These are phyloP conservation scores for Carabus problematicus DNA, from an alignment of 2,888 invertebrate genomes.

Conservation along the genomic window DNA sequence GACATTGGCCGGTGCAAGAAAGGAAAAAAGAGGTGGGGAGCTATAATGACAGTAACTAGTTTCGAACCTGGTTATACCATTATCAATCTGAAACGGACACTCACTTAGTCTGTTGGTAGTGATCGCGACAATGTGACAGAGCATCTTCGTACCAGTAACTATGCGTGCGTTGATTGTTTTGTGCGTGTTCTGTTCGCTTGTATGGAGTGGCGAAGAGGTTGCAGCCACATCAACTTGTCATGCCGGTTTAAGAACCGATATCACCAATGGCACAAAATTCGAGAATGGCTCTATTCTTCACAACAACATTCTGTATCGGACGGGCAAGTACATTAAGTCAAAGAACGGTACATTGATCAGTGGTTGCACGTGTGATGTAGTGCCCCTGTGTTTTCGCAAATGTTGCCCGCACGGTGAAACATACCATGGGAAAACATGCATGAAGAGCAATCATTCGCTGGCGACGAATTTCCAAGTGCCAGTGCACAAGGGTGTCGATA, in stretches of 20 bases:
- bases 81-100: too few relatives aligned
- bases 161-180: too few relatives aligned
- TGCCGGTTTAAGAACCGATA: neutral
- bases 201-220: neutral
- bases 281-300: neutral
- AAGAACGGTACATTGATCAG: neutral
- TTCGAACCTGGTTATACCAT: too few relatives aligned
- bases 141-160: neutral
- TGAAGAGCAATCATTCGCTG: neutral
- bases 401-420: constrained; percentile 29
- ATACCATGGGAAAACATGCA: constrained; percentile 1
- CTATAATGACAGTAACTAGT: too few relatives aligned
- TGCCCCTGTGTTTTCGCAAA: constrained; percentile 12
- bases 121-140: neutral
- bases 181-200: too few relatives aligned
- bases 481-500: constrained; percentile 3
- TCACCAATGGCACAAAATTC: constrained; percentile 8
- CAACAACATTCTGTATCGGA: too few relatives aligned
- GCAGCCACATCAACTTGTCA: constrained; percentile 2
- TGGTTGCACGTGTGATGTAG: constrained; percentile 15
- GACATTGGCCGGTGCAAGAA: too few relatives aligned
- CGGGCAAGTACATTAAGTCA: too few relatives aligned
- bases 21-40: too few relatives aligned
- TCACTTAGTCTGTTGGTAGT: neutral
- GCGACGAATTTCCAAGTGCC: constrained; percentile 9